Evolutionary conservation across 2,113 vertebrate species (phyloP), one percentile per base, ranked within the genome.

Genomic region (Hyperopisus bebe): DNA sequence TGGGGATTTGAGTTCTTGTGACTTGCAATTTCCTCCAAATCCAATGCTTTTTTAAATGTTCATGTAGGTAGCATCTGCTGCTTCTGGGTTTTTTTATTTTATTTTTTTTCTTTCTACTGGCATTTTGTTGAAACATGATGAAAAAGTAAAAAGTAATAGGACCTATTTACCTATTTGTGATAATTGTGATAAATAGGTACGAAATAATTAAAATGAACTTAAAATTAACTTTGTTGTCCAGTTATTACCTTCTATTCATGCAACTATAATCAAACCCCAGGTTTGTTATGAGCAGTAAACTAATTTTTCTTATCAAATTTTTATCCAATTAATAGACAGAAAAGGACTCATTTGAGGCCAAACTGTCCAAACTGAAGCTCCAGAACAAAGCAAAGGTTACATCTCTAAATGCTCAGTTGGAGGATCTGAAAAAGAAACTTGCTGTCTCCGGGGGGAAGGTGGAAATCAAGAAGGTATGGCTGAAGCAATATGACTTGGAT

Each of bases 321-420:
- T 2, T 31, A 44, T 91, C 13, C 9, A 5, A 46, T 62, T 24
- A 55, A 48, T 84, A 98, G 97, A 94, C 93, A 90, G 97, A 97
- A 92, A 97, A 97, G 91, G 97, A 97, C 92, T 93, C 96, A 0
- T 95, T 94, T 55, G 97, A 98, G 90, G 93, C 96, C 90, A 97
- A 92, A 89, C 89, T 98, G 90, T 97, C 97, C 0, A 98, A 98
- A 94, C 91, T 97, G 89, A 97, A 97, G 89, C 96, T 98, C 10
- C 97, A 98, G 92, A 97, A 96, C 94, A 97, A 97, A 92, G 97
- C 97, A 89, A 98, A 97, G 93, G 95, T 98, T 89, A 96, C 96
- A 0, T 97, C 97, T 0, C 93, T 98, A 89, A 96, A 92, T 1
- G 89, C 96, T 0, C 97, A 97, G 90, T 77, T 97, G 92, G 97